These are phyloP conservation scores for Chalcis sispes DNA, from an alignment of 2,888 invertebrate species.

Conservation along the genomic window DNA sequence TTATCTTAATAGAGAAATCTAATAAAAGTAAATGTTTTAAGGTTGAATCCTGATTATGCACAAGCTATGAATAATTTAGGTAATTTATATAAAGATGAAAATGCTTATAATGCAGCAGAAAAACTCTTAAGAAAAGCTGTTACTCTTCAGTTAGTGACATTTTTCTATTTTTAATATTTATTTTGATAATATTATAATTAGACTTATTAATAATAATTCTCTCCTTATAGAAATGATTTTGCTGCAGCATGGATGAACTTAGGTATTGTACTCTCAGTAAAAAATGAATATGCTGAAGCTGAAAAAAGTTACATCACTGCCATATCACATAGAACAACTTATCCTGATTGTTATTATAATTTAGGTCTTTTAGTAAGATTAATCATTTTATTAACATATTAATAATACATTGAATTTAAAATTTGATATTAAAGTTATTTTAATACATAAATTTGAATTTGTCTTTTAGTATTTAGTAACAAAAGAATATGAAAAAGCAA, in stretches of 20 bases:
- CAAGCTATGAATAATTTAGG: slow-evolving; percentile 96
- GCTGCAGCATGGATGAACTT: slow-evolving; percentile 99
- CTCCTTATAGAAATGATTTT: slow-evolving; percentile 85
- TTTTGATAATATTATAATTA: background rate
- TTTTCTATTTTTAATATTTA: slow-evolving; percentile 2
- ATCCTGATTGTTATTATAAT: slow-evolving; percentile 96
- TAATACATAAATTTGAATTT: slow-evolving; percentile 25
- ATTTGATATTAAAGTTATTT: background rate
- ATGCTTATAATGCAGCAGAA: slow-evolving; percentile 84
- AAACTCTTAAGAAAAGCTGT: slow-evolving; percentile 85
- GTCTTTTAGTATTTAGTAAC: slow-evolving; percentile 85
- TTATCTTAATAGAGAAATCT: slow-evolving; percentile 24
- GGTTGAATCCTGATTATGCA: slow-evolving; percentile 88
- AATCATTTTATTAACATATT: slow-evolving; percentile 12
- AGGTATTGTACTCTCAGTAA: slow-evolving; percentile 91
- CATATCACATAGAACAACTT: slow-evolving; percentile 84
- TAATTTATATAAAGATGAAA: slow-evolving; percentile 87
- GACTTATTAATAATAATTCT: slow-evolving; percentile 34
- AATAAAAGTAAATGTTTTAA: slow-evolving; percentile 64
- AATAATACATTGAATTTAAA: slow-evolving; percentile 26
- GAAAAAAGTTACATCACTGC: slow-evolving; percentile 89
- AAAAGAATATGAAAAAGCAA: slow-evolving; percentile 84
- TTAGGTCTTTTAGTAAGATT: slow-evolving; percentile 91
- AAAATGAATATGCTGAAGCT: slow-evolving; percentile 84
- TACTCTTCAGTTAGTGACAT: slow-evolving; percentile 80